Conservation (phyloP, 2,797 vertebrate genomes). For the Argentina silus region DNA sequence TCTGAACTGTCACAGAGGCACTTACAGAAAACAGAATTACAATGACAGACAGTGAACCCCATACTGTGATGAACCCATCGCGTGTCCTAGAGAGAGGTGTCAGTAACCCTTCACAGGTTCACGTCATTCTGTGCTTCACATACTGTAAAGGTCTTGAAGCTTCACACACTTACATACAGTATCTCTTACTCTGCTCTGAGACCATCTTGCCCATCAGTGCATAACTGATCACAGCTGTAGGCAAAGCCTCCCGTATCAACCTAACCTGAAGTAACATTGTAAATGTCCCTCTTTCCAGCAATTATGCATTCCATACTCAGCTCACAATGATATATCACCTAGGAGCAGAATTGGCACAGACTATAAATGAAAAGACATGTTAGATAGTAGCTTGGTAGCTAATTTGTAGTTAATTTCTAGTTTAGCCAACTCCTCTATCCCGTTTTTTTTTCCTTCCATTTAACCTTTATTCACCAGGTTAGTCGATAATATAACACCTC, state of each 20-base stretch:
- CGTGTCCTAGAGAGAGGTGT: no score
- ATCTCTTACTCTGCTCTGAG: background rate
- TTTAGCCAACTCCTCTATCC: no score
- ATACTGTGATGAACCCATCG: background rate
- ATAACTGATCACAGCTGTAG: background rate
- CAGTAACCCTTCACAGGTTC: no score
- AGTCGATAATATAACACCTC: no score
- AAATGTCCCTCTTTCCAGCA: slow-evolving; percentile 5
- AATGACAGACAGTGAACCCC: slow-evolving; percentile 26
- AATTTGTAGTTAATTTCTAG: no score
- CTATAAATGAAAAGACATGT: background rate
- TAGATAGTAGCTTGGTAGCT: background rate
- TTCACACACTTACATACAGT: background rate
- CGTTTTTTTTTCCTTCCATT: no score
- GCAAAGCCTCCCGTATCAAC: background rate
- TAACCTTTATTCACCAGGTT: no score
- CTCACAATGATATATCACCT: background rate
- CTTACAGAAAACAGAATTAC: slow-evolving; percentile 40
- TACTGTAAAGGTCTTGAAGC: no score
- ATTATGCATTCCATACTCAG: background rate
- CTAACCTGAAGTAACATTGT: background rate
- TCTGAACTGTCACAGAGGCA: slow-evolving; percentile 70
- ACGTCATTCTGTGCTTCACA: no score
- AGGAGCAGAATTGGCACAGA: background rate
- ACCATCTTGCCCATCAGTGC: background rate